phyloP scores from a whole-genome alignment of 2,888 invertebrate species.

The Oeneis ivallda region DNA sequence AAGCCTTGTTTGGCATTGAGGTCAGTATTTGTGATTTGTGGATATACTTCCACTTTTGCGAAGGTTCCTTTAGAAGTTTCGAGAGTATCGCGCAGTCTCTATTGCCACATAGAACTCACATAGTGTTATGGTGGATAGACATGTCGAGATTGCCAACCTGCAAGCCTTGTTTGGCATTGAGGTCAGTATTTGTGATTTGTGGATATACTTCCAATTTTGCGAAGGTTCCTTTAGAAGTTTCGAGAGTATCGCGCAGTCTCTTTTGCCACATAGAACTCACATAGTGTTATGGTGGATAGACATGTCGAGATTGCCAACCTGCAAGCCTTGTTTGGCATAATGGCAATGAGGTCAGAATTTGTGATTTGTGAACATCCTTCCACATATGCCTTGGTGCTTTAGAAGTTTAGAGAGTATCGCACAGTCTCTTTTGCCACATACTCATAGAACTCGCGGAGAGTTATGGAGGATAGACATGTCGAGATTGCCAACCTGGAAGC shows the following conservation, averaged over 20 bases:
- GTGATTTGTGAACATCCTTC: not conserved
- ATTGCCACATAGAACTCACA: not conserved
- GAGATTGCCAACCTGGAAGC: constrained; percentile 85
- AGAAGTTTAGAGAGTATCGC: too few species aligned
- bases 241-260: not conserved
- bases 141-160: constrained; percentile 78
- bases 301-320: constrained; percentile 78
- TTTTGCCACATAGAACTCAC: not conserved
- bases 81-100: not conserved
- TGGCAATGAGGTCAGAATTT: not conserved
- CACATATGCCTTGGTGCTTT: not conserved
- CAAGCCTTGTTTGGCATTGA: constrained; percentile 86
- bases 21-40: not conserved
- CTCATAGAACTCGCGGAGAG: not conserved
- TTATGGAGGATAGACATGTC: not conserved
- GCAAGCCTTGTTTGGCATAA: constrained; percentile 87
- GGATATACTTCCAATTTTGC: too few species aligned
- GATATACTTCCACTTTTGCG: too few species aligned
- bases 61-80: not conserved
- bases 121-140: not conserved
- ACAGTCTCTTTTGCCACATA: too few species aligned
- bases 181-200: not conserved
- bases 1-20: constrained; percentile 85
- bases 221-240: not conserved
- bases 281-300: not conserved